Evolutionary conservation across 2,113 vertebrate genomes (phyloP).

Genomic region (Podarcis muralis): DNA sequence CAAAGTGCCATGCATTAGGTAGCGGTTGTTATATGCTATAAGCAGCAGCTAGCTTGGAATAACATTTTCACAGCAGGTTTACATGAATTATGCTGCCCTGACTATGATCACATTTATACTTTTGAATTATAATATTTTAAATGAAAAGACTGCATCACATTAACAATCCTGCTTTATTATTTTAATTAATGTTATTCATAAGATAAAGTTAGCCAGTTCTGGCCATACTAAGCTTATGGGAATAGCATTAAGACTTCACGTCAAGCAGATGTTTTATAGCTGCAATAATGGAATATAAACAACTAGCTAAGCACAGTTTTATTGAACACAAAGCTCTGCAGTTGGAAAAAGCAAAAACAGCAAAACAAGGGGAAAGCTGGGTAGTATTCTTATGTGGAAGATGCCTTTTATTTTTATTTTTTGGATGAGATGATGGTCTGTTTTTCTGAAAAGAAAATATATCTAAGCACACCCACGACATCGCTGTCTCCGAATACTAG

Average conservation of each 20-base stretch:
- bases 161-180: neutral
- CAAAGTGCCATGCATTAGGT: neutral
- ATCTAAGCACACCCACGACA: too few species aligned
- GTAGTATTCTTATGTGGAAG: neutral
- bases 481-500: too few species aligned
- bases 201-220: neutral
- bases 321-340: neutral
- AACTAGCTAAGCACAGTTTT: neutral
- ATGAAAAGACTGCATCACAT: neutral
- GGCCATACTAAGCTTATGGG: neutral
- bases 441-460: neutral
- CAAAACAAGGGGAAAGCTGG: neutral
- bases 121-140: neutral
- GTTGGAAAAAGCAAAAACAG: neutral
- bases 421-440: neutral
- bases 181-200: conserved; percentile 13
- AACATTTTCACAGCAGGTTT: neutral
- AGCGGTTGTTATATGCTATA: neutral
- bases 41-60: neutral
- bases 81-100: neutral
- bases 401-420: neutral
- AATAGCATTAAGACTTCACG: neutral
- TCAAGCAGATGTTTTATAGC: neutral
- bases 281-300: neutral
- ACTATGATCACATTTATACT: neutral